Base-by-base conservation (phyloP, 2,888 invertebrate genomes). In the Automeris io region DNA sequence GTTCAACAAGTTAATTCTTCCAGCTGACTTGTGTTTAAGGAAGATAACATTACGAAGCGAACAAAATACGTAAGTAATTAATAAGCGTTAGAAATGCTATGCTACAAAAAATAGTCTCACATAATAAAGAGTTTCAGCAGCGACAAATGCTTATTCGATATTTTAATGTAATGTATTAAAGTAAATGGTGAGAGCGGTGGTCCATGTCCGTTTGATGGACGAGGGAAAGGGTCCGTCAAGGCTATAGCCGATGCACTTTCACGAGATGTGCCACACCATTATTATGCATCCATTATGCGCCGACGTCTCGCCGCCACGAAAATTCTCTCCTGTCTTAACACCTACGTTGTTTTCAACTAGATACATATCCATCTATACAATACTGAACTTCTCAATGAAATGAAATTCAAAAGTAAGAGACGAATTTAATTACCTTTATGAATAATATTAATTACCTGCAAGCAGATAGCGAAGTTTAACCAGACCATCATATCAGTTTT, bases 141-240 rank as follows among this genome's bases (percentile, higher is more conserved):
- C 68, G 73, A 79, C 79, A 79, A 80, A 71, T 71, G 77, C 73
- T 70, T 60, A 65, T 56, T 70, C 63, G 70, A 80, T 75, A 70
- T 67, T 66, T 70, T 79, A 77, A 81, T 77, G 63, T 66, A 71
- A 67, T 69, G 73, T 69, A 61, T 64, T 70, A 72, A 64, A 67
- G 66, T 71, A 72, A 74, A 71, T 66, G 65, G 72, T 70, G 71
- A 70, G 76, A 70, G 73, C 69, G 60, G 21, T 25, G 38, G 12
- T n/a, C 33, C 19, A 13, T 21, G 32, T 55, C 51, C 47, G 55
- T 66, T 70, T 85, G 81, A 85, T 82, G 76, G 77, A 86, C 81
- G 82, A 83, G 83, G 82, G 85, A 86, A 85, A 85, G 85, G 79
- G 65, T 65, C 64, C 48, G 59, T 76, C 82, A 82, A 85, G 83